phyloP scores from a whole-genome alignment of 2,797 vertebrate species.

The Micromesistius poutassou region DNA sequence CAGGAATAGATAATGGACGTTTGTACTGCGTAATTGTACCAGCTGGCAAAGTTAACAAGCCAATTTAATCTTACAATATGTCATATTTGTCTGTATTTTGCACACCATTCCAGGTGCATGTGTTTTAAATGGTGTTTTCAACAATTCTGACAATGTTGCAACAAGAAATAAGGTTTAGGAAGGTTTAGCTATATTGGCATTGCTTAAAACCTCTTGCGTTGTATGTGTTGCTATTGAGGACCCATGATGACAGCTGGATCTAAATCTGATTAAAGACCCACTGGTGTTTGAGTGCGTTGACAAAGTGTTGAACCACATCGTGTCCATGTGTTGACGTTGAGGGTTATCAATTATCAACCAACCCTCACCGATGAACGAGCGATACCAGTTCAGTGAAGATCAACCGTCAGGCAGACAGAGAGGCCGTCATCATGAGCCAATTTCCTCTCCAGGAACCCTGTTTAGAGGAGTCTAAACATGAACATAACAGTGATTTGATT shows the following conservation, averaged over 20 bases:
- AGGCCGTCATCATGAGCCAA: slow-evolving; percentile 17
- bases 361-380: slow-evolving; percentile 51
- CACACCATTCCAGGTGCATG: background rate
- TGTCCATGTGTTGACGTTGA: slow-evolving; percentile 50
- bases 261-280: slow-evolving; percentile 22
- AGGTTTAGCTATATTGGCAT: background rate
- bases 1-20: background rate
- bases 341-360: slow-evolving; percentile 34
- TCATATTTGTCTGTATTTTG: background rate
- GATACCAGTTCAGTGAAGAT: slow-evolving; percentile 15
- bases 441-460: too few species aligned
- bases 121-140: background rate
- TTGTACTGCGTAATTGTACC: background rate
- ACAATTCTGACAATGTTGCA: background rate
- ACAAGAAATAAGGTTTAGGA: background rate
- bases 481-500: background rate
- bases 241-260: slow-evolving; percentile 14
- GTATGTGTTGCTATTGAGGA: background rate
- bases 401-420: slow-evolving; percentile 40
- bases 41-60: background rate
- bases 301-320: slow-evolving; percentile 45
- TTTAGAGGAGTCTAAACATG: background rate
- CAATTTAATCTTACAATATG: background rate
- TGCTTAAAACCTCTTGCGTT: background rate
- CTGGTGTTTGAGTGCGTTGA: slow-evolving; percentile 18